phyloP scores from a whole-genome alignment of 1,140 invertebrate genomes.

The Sitophilus oryzae region DNA sequence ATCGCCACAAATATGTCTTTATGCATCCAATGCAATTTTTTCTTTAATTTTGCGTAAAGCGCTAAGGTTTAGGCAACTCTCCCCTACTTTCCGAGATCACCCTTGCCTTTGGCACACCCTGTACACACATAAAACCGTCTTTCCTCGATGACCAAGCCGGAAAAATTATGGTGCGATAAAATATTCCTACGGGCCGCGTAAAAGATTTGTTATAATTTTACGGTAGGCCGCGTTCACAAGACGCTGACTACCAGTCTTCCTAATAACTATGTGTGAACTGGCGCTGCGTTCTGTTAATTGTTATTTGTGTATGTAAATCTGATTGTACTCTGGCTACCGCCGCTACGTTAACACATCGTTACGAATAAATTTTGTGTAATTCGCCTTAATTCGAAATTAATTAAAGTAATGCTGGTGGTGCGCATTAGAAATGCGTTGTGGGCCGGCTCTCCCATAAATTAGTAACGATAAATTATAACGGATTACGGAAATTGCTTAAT shows the following conservation, averaged over 20 bases:
- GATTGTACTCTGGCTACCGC: too few species aligned
- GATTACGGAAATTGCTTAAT: not conserved
- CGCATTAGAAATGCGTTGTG: not conserved
- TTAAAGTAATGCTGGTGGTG: not conserved
- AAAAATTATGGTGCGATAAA: too few species aligned
- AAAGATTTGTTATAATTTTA: conserved; percentile 4
- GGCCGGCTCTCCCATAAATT: not conserved
- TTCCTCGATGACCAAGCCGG: too few species aligned
- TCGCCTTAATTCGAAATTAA: conserved; percentile 5
- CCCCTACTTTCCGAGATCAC: too few species aligned
- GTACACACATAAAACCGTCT: too few species aligned
- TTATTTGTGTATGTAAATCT: conserved; percentile 12
- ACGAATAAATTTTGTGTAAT: not conserved
- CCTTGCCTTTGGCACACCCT: too few species aligned
- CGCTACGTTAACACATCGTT: not conserved
- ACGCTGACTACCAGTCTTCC: conserved; percentile 4
- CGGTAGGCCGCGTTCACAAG: not conserved
- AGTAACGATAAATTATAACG: conserved; percentile 1
- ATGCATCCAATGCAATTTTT: too few species aligned
- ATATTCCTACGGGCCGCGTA: too few species aligned
- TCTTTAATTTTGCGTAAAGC: too few species aligned
- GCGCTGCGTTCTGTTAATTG: not conserved
- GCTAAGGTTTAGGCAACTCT: too few species aligned
- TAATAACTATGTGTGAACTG: conserved; percentile 12
- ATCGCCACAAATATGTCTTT: too few species aligned